phyloP scores from a whole-genome alignment of 2,113 vertebrate genomes.

The Corythaixoides concolor region DNA sequence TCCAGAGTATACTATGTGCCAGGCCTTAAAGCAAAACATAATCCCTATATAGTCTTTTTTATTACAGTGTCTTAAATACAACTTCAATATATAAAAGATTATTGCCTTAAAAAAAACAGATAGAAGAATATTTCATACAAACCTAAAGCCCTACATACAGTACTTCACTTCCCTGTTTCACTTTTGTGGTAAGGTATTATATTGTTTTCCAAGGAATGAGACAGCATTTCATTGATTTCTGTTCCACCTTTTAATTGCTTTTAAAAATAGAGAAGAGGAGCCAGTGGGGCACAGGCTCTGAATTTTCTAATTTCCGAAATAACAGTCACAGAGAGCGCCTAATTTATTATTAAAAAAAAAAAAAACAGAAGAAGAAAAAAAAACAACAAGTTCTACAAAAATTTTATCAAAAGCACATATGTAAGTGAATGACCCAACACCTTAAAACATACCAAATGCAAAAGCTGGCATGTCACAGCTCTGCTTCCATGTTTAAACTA shows the following conservation, averaged over 20 bases:
- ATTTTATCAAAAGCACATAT: not conserved
- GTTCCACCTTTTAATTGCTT: not conserved
- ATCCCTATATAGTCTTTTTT: not conserved
- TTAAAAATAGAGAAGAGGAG: not conserved
- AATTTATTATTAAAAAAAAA: not conserved
- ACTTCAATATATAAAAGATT: not conserved
- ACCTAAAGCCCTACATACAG: not conserved
- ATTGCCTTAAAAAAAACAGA: not conserved
- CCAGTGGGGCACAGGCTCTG: not conserved
- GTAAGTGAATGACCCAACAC: not conserved
- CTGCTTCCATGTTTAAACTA: not conserved
- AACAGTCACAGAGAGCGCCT: not conserved
- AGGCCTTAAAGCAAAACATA: not conserved
- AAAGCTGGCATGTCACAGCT: not conserved
- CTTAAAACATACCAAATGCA: not conserved
- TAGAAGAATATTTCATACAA: accelerated
- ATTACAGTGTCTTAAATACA: not conserved
- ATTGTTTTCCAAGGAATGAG: not conserved
- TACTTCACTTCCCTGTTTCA: not conserved
- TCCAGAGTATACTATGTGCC: not conserved
- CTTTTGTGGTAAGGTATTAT: not conserved
- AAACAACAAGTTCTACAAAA: not conserved
- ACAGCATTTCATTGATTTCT: not conserved
- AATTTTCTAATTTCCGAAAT: not conserved
- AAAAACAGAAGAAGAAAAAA: not conserved